phyloP scores from a whole-genome alignment of 2,888 invertebrate species.

The Crematogaster levior region DNA sequence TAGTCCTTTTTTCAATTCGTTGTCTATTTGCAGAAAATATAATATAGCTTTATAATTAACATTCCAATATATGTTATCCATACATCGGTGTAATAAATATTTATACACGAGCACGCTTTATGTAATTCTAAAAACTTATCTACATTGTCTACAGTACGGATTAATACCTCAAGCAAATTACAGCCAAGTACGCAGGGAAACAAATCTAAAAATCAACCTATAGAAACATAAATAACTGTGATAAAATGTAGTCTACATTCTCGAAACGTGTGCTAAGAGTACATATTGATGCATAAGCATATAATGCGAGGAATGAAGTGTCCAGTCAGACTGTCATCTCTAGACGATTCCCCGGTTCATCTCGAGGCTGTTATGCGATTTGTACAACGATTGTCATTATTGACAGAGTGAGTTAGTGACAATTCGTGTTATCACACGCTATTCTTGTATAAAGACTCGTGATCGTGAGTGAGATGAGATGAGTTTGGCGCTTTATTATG shows the following conservation, averaged over 20 bases:
- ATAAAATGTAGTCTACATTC: constrained; percentile 27
- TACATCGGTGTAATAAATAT: not conserved
- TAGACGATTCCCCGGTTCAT: not conserved
- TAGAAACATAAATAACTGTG: constrained; percentile 3
- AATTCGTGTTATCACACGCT: constrained; percentile 33
- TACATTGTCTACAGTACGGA: constrained; percentile 24
- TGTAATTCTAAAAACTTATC: constrained; percentile 10
- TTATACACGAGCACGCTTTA: not conserved
- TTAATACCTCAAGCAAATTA: constrained; percentile 32
- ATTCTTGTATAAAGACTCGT: constrained; percentile 15
- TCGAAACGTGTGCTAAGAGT: constrained; percentile 28
- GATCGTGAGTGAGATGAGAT: constrained; percentile 1
- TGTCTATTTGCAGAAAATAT: not conserved
- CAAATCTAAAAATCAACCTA: constrained; percentile 20
- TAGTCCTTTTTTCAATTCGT: not conserved
- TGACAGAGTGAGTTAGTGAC: constrained; percentile 44
- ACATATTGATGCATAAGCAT: constrained; percentile 41
- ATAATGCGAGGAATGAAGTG: constrained; percentile 17
- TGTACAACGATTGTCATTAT: constrained; percentile 29
- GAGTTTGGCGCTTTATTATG: constrained; percentile 16
- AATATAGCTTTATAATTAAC: not conserved
- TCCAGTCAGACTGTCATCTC: constrained; percentile 8
- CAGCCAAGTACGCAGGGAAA: constrained; percentile 7
- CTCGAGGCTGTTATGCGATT: not conserved
- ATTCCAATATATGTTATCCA: constrained; percentile 16